Conservation (phyloP, 1,140 invertebrate genomes). For the Tetramorium simillimum region DNA sequence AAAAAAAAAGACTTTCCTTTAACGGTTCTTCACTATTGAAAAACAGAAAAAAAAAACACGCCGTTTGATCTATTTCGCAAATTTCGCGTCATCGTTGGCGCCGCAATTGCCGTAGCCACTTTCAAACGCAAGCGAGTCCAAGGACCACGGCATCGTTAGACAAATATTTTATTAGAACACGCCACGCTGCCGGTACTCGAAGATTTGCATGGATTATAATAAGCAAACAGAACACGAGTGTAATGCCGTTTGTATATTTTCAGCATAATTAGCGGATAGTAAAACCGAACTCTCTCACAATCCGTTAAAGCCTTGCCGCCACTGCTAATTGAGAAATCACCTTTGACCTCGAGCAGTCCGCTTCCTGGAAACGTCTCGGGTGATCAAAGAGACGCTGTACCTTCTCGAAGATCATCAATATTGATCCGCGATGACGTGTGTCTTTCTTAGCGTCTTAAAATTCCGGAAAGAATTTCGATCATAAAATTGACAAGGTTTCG, state of each 20-base stretch:
- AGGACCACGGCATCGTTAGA: constrained; percentile 33
- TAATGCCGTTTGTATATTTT: constrained; percentile 54
- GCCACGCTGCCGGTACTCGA: not conserved
- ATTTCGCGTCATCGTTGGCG: not conserved
- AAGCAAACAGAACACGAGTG: constrained; percentile 56
- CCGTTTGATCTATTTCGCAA: not conserved
- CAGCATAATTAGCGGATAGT: constrained; percentile 47
- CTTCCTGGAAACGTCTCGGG: not conserved
- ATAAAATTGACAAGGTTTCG: not conserved
- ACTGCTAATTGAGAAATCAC: constrained; percentile 58
- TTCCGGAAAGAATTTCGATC: not conserved
- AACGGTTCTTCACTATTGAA: not conserved
- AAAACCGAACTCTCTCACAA: constrained; percentile 25
- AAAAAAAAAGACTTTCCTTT: not conserved
- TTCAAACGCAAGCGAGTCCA: not conserved
- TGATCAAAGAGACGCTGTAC: constrained; percentile 18
- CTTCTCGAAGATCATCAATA: constrained; percentile 8
- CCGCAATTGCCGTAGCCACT: not conserved
- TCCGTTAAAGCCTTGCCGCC: constrained; percentile 35
- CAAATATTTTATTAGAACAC: constrained; percentile 66
- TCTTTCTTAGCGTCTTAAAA: not conserved
- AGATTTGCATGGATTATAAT: constrained; percentile 67
- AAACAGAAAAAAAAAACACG: not conserved
- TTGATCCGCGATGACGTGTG: not conserved
- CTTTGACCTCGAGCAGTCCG: constrained; percentile 9